Base-by-base conservation (phyloP, 2,797 vertebrate genomes). In the Sylvilagus floridanus region DNA sequence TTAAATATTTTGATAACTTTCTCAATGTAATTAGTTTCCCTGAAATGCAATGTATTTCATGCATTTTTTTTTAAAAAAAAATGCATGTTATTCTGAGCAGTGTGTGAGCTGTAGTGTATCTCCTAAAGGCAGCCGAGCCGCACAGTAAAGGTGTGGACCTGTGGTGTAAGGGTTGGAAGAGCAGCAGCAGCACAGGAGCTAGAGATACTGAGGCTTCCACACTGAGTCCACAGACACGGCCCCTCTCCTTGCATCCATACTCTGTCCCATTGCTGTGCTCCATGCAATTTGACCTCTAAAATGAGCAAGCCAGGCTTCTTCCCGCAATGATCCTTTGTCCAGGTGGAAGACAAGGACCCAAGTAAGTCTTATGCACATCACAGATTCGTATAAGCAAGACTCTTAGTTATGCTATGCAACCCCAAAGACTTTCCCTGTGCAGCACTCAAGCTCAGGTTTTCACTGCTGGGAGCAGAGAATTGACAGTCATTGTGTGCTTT, bases 1-100 rank as follows among this genome's bases (percentile, higher is more conserved):
- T 73, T 95, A 91, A 95, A 71, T 93, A 86, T 94, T 96, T 96
- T 91, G 89, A 77, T 93, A 86, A 60, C 19, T 66, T 75, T 92
- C 88, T 30, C 47, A 81, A 1, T 65, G 30, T 62, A 78, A 81
- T 91, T 84, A 47, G 35, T 91, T 93, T 94, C 21, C 93, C 84
- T 87, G 66, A 91, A 94, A 92, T 52, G 77, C 42, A 68, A 24
- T 42, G 14, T 28, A 69, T 47, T 68, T 84, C 28, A 35, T 69
- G 69, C 30, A 65, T 22, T 66, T 93, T 88, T 79, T 54, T 32
- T 13, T 7, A 8, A 32, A 82, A 42, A 50, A 68, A 88, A 57
- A 37, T 37, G 37, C 30, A 22, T 57, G 54, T 89, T 79, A 22
- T 81, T 94, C 60, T 84, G 47, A 65, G 52, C 73, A 57, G n/a